Evolutionary conservation across 2,113 vertebrate species (phyloP).

Genomic region (Lates calcarifer): DNA sequence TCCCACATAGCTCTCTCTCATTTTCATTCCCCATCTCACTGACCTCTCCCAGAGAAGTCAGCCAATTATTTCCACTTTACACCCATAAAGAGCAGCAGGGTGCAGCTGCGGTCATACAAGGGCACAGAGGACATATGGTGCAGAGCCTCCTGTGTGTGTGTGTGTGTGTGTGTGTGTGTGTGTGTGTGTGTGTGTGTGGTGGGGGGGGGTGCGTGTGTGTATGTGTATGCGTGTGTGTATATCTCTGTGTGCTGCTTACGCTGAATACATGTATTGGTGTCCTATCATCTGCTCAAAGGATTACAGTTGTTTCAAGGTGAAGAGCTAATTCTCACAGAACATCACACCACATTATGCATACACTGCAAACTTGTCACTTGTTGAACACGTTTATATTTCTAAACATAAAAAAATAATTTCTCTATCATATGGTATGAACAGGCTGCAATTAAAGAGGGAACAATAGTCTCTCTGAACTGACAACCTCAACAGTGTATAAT

Average conservation of each 20-base stretch:
- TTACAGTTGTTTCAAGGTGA: conserved; percentile 30
- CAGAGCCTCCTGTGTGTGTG: conserved; percentile 28
- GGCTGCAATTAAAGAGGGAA: not conserved
- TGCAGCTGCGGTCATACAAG: conserved; percentile 66
- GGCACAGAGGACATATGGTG: conserved; percentile 70
- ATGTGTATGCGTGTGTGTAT: conserved; percentile 30
- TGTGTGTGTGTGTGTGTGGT: too few relatives aligned
- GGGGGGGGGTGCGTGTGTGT: conserved; percentile 33
- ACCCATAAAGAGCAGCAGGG: conserved; percentile 69
- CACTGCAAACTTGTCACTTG: not conserved
- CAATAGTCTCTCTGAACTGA: not conserved
- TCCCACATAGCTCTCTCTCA: conserved; percentile 56
- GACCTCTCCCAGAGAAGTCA: conserved; percentile 64
- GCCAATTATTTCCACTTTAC: conserved; percentile 77
- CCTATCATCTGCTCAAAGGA: conserved; percentile 16
- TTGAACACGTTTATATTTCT: not conserved
- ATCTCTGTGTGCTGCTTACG: conserved; percentile 3
- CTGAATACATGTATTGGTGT: conserved; percentile 16
- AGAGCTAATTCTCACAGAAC: not conserved
- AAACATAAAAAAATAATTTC: not conserved
- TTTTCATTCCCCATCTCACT: conserved; percentile 60
- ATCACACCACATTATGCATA: not conserved
- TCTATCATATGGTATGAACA: too few relatives aligned
- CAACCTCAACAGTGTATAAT: conserved; percentile 11
- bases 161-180: conserved; percentile 41